These are phyloP conservation scores for Asbolus verrucosus DNA, from an alignment of 1,140 invertebrate genomes.

Conservation along the genomic window DNA sequence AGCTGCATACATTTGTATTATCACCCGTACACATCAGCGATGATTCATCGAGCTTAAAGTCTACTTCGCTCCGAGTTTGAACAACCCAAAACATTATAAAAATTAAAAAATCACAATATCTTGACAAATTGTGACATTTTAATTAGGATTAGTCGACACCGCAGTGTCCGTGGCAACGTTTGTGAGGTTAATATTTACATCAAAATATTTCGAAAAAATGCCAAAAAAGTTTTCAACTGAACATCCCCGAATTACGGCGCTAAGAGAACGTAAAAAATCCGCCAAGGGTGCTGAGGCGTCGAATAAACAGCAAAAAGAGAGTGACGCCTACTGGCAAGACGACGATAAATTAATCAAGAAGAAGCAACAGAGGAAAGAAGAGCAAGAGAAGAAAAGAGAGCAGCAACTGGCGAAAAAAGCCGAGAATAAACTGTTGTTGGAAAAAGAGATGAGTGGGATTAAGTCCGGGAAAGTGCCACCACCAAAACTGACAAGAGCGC, in stretches of 20 bases:
- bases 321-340: slow-evolving; percentile 93
- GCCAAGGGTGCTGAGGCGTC: slow-evolving; percentile 77
- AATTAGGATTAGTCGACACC: too few relatives aligned
- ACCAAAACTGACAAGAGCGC: slow-evolving; percentile 86
- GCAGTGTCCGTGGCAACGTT: too few relatives aligned
- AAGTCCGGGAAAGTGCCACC: slow-evolving; percentile 74
- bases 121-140: too few relatives aligned
- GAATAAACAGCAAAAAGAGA: slow-evolving; percentile 78
- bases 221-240: slow-evolving; percentile 93
- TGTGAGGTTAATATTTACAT: too few relatives aligned
- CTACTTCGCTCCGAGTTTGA: too few relatives aligned
- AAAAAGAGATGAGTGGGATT: slow-evolving; percentile 86
- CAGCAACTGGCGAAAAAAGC: slow-evolving; percentile 90
- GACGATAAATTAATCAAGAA: slow-evolving; percentile 90
- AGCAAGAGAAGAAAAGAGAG: slow-evolving; percentile 87
- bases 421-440: slow-evolving; percentile 84
- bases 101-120: too few relatives aligned
- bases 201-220: slow-evolving; percentile 79
- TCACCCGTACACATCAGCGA: too few relatives aligned
- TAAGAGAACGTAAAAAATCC: slow-evolving; percentile 84
- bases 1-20: too few relatives aligned
- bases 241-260: slow-evolving; percentile 90
- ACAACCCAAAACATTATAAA: too few relatives aligned
- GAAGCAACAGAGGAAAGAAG: slow-evolving; percentile 94
- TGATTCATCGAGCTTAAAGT: too few relatives aligned